Base-by-base conservation (phyloP, 1,140 invertebrate genomes). In the Drosophila quadrilineata region DNA sequence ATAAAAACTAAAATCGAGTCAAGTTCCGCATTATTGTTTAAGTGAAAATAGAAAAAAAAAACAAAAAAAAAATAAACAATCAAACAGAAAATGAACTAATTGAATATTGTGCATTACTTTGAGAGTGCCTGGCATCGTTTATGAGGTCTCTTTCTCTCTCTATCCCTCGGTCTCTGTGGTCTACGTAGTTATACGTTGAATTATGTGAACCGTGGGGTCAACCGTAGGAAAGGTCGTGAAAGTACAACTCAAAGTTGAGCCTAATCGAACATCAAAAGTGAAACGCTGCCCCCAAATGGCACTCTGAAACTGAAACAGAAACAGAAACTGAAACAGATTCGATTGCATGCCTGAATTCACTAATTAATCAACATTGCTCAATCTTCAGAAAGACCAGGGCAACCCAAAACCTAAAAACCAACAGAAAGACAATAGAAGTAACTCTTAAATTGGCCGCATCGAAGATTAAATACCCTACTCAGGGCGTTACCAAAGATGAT, bases 81-180 rank as follows among this genome's bases (percentile, higher is more conserved):
- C 73, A 72, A 76, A 77, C 72, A 72, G 72, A 69, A 77, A 77
- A 77, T 76, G 68, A 66, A 77, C 75, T 77, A 77, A 77, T 77
- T 77, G 75, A 76, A 77, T 77, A 64, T 77, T 77, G 75, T 75
- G 73, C 67, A 75, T 65, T 57, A 48, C 41, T 28, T 59, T 50
- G 58, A 41, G 35, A 38, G n/a, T 45, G 29, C 64, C 62, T 26
- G n/a, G n/a, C 22, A 71, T 56, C 69, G 69, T 68, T 65, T 71
- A n/a, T n/a, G n/a, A n/a, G n/a, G n/a, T n/a, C n/a, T n/a, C n/a
- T n/a, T n/a, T n/a, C n/a, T n/a, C n/a, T n/a, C n/a, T n/a, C n/a
- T n/a, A n/a, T n/a, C n/a, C n/a, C n/a, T n/a, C n/a, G n/a, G n/a
- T n/a, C n/a, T n/a, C n/a, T n/a, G n/a, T n/a, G n/a, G n/a, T n/a